These are phyloP conservation scores for Ametastegia equiseti DNA, from an alignment of 2,888 invertebrate species.

Conservation along the genomic window DNA sequence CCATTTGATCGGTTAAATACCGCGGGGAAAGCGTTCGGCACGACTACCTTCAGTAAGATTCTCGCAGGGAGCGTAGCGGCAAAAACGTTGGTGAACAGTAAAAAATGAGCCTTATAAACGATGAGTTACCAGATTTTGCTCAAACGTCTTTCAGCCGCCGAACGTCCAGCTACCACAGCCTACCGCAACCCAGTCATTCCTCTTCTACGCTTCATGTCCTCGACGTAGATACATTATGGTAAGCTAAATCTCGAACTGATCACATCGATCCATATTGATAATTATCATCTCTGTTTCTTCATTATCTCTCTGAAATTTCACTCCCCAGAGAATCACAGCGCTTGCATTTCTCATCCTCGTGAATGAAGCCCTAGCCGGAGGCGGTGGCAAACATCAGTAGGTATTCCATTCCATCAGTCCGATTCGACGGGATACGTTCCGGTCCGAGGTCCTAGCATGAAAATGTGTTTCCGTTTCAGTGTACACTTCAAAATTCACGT, in stretches of 20 bases:
- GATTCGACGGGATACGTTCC: neutral
- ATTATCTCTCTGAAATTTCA: neutral
- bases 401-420: slow-evolving; percentile 52
- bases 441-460: neutral
- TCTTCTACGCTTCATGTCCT: neutral
- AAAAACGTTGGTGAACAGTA: slow-evolving; percentile 46
- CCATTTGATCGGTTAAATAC: neutral
- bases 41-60: slow-evolving; percentile 55
- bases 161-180: neutral
- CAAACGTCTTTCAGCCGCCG: slow-evolving; percentile 51
- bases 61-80: slow-evolving; percentile 50
- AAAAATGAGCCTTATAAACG: slow-evolving; percentile 61
- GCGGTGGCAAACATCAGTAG: slow-evolving; percentile 64
- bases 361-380: slow-evolving; percentile 54
- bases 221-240: slow-evolving; percentile 1
- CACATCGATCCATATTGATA: neutral
- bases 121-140: slow-evolving; percentile 47
- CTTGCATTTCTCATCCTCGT: slow-evolving; percentile 58
- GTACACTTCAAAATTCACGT: slow-evolving; percentile 80
- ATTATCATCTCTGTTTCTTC: neutral
- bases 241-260: neutral
- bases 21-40: slow-evolving; percentile 62
- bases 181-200: neutral
- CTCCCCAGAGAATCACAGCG: slow-evolving; percentile 57
- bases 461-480: slow-evolving; percentile 71